phyloP scores from a whole-genome alignment of 1,140 invertebrate species.

The Leucophenga varia region DNA sequence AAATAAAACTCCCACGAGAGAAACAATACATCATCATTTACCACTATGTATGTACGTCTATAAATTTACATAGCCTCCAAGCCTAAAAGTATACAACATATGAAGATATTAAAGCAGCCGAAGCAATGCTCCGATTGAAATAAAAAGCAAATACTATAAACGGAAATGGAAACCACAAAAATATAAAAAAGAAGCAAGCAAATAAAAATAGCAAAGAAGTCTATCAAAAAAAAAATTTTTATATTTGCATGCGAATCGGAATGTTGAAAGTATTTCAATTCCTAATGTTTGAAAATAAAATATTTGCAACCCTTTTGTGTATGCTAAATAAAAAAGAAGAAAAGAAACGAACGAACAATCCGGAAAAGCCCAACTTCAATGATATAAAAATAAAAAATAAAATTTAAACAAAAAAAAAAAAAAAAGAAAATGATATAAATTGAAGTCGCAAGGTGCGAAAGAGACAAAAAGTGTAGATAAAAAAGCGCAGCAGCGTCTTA shows the following conservation, averaged over 20 bases:
- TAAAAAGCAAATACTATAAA: constrained; percentile 43
- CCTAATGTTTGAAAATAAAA: constrained; percentile 44
- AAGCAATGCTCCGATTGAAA: constrained; percentile 36
- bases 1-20: too few species aligned
- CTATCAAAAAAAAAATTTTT: constrained; percentile 46
- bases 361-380: too few species aligned
- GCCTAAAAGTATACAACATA: constrained; percentile 19
- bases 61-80: constrained; percentile 19
- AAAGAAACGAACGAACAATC: constrained; percentile 1
- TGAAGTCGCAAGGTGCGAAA: too few species aligned
- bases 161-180: constrained; percentile 9
- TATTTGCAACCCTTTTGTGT: constrained; percentile 45
- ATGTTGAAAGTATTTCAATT: constrained; percentile 53
- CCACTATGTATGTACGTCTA: too few species aligned
- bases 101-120: neutral
- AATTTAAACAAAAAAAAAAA: too few species aligned
- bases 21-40: constrained; percentile 44
- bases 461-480: too few species aligned
- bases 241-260: constrained; percentile 40
- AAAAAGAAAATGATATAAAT: too few species aligned
- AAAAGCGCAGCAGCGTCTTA: constrained; percentile 39
- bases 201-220: constrained; percentile 19
- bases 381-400: too few species aligned
- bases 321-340: constrained; percentile 38
- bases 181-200: constrained; percentile 1